Evolutionary conservation across 2,888 invertebrate species (phyloP).

Genomic region (Volucella inanis): DNA sequence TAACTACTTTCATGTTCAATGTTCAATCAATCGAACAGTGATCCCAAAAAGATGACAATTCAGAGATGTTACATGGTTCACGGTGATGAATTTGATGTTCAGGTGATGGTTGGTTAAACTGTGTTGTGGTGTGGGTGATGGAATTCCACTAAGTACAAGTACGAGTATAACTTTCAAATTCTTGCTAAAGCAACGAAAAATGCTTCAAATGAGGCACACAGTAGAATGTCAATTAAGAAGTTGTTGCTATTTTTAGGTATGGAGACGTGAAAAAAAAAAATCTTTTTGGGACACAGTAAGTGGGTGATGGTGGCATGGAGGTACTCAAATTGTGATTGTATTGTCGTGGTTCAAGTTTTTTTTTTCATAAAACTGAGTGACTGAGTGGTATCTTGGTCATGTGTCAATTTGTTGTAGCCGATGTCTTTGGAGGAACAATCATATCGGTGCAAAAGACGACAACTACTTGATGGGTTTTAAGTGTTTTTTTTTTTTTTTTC

Average conservation of each 20-base stretch:
- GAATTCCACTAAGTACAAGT: constrained; percentile 22
- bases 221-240: constrained; percentile 35
- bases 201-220: constrained; percentile 41
- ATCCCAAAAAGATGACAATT: constrained; percentile 30
- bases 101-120: constrained; percentile 14
- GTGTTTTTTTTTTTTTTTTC: background rate
- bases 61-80: constrained; percentile 48
- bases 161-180: constrained; percentile 33
- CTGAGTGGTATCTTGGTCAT: constrained; percentile 43
- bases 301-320: constrained; percentile 29
- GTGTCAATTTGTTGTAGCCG: constrained; percentile 10
- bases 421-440: constrained; percentile 9
- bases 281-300: constrained; percentile 45
- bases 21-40: constrained; percentile 45
- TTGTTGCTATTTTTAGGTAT: constrained; percentile 10
- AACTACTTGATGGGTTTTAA: background rate
- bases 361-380: constrained; percentile 19
- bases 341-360: constrained; percentile 22
- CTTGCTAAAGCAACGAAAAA: constrained; percentile 10
- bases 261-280: too few species aligned
- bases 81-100: background rate
- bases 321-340: constrained; percentile 15
- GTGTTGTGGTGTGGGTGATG: constrained; percentile 31
- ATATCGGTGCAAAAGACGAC: constrained; percentile 7
- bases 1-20: constrained; percentile 17